Base-by-base conservation (phyloP, 2,113 vertebrate species). In the Oryzias woworae region DNA sequence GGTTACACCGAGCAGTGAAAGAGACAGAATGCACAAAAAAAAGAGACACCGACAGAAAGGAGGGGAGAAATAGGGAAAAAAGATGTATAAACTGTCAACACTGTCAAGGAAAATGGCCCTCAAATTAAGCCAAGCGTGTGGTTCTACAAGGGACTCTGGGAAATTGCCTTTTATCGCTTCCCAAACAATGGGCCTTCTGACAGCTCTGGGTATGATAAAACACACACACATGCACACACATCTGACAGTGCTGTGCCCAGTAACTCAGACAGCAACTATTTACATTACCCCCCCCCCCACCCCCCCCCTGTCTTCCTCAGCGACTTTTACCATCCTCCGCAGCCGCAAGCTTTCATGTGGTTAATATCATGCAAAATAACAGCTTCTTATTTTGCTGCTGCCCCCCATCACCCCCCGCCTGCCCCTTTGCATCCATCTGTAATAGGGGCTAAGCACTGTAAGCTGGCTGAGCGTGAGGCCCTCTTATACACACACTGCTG, bases 281-380 rank as follows among this genome's bases (percentile, higher is more conserved):
- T 92, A 91, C 91, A 92, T 91, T 87, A 85, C 88, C 78, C 80
- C 82, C 75, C 66, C 82, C 58, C 24, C 16, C 80, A 66, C 72
- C 77, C 77, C 76, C 67, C 80, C 71, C 70, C 77, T 75, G 63
- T 87, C 79, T 87, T 83, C 86, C 71, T 77, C 58, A 62, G 65
- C 54, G 78, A 85, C 78, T 88, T 87, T 86, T 83, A 83, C 84
- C 82, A 80, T 90, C 89, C 89, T 82, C 71, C 58, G 75, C 84
- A 88, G 82, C 85, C 66, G 81, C 72, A 17, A 44, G 73, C 91
- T 92, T 92, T 92, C 91, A 92, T 92, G 91, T 93, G 89, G 87
- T 91, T 92, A 91, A 91, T 90, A 91, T 88, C 85, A 92, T 91
- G 90, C 90, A 90, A 92, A 91, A 91, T 89, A 92, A 91, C 87